Base-by-base conservation (phyloP, 2,888 invertebrate species). In the Nymphalis polychloros region DNA sequence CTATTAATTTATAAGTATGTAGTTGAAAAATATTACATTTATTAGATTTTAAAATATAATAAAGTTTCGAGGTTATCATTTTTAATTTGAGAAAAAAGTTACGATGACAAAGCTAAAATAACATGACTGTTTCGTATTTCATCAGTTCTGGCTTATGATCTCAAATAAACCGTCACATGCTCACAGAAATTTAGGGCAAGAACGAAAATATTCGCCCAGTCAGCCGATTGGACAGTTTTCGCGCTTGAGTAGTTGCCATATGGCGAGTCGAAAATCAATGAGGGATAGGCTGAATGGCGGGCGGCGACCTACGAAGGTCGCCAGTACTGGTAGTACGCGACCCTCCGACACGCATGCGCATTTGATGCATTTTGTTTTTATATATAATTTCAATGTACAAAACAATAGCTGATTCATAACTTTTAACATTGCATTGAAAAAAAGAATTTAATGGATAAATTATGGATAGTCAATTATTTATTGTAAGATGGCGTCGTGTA, bases 301-400 rank as follows among this genome's bases (percentile, higher is more conserved):
- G 84, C 85, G 84, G 81, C 86, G 89, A 90, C 89, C 90, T 89
- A 83, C 80, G 86, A 89, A 90, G 90, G 91, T 89, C 90, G 90
- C 79, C 80, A 55, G 53, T 79, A 57, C 57, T 41, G 57, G 89
- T 90, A 89, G 86, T 91, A 90, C 90, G 87, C 79, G 84, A 84
- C 80, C 81, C 83, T 78, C 77, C 75, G 81, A 20, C 77, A 78
- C 89, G 90, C 90, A 89, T 90, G 91, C 90, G 90, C 82, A 69
- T 47, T 41, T 19, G 19, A 13, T 41, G n/a, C 20, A 10, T 49
- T 2, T 57, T 31, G 13, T 20, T 57, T 53, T 62, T 19, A 47
- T 59, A 41, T 13, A 60, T 57, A 47, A 47, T 31, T 59, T 23
- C 23, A 49, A 27, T 59, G 16, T 63, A 55, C 31, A 52, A 63